Base-by-base conservation (phyloP, 92 coral and sea anemone species). In the Zoanthus gigantus region DNA sequence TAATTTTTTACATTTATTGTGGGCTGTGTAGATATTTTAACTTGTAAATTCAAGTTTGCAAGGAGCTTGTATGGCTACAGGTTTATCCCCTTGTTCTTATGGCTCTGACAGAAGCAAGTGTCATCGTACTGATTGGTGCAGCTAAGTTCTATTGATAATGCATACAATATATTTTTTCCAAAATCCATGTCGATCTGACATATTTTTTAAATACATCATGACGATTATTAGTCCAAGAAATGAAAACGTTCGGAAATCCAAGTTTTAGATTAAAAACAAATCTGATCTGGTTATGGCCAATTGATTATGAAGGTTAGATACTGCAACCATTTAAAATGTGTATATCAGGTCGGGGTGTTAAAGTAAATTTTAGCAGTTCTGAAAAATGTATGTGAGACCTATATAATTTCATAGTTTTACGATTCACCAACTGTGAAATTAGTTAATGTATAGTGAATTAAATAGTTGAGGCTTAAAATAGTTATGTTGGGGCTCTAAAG, bases 101-200 rank as follows among this genome's bases (percentile, higher is more conserved):
- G 76, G 76, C 76, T 72, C 76, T 72, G 76, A 72, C 47, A 72
- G 18, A 14, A 72, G 76, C 50, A 34, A 34, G 76, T 72, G 76
- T 34, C 76, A 72, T 14, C 76, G 47, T 34, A 72, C 50, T 32
- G 76, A 72, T 32, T 72, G 47, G 47, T 72, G 76, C 76, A 34
- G 76, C 53, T 72, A 72, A 72, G 76, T 72, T 65, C 32, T 65
- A 37, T 65, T 65, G 34, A 65, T 65, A n/a, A 65, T 65, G 71
- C 32, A 65, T 65, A 8, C 71, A 65, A 65, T 65, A 65, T 65
- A n/a, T n/a, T 65, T 65, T 28, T 65, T 28, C 63, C 63, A 57
- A 57, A 57, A 1, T 12, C 63, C 63, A 57, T 57, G 63, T 57
- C 8, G 63, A 57, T 57, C 63, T 57, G 63, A 57, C 63, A 57